A percentile compares a stretch with the other conserved stretches of the same genome.
Evolutionary conservation across 2,113 vertebrate genomes (phyloP).

Genomic region (Myotis brandtii): DNA sequence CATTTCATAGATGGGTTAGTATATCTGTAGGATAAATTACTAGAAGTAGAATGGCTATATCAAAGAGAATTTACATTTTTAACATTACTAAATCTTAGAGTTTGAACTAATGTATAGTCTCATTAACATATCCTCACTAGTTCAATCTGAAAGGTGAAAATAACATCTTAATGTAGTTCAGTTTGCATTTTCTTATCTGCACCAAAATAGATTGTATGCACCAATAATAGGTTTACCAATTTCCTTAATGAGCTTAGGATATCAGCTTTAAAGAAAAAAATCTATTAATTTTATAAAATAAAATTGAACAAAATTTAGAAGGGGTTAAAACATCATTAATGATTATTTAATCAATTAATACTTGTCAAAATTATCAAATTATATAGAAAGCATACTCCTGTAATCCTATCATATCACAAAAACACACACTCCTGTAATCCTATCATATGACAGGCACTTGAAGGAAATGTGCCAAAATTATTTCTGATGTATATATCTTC

Average conservation of each 20-base stretch:
- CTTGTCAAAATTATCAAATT: slow-evolving; percentile 22
- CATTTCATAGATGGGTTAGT: neutral
- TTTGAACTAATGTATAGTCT: neutral
- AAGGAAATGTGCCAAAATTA: slow-evolving; percentile 43
- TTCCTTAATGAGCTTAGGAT: slow-evolving; percentile 16
- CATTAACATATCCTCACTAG: neutral
- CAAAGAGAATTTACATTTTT: slow-evolving; percentile 6
- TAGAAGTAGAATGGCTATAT: neutral
- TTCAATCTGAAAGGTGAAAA: neutral
- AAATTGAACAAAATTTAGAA: slow-evolving; percentile 37
- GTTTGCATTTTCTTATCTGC: neutral
- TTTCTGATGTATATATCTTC: slow-evolving; percentile 20
- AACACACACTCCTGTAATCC: neutral
- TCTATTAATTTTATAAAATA: neutral
- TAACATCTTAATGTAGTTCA: neutral
- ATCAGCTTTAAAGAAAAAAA: neutral
- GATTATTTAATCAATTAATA: slow-evolving; percentile 20
- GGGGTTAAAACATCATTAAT: neutral
- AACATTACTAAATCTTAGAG: slow-evolving; percentile 16
- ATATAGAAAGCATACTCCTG: neutral
- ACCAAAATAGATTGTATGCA: neutral
- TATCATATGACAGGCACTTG: neutral
- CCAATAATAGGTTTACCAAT: neutral
- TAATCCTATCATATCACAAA: neutral
- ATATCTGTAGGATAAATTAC: neutral